Conservation (phyloP, 2,797 vertebrate genomes). For the Gymnothorax reevesii region DNA sequence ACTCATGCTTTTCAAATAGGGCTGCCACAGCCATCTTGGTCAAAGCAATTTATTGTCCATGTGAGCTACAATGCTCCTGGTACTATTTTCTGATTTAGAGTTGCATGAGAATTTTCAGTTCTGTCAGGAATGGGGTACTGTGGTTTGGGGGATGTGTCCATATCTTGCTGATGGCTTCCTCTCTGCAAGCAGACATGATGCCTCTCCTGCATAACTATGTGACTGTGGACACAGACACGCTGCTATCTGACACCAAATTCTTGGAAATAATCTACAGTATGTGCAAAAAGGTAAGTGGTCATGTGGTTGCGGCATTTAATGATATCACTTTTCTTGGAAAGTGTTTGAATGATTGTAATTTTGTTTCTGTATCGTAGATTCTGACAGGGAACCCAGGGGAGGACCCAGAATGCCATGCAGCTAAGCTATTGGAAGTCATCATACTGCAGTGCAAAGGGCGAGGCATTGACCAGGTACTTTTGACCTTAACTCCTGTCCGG, state of each 20-base stretch:
- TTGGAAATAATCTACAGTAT: constrained; percentile 99
- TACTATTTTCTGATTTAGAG: no score
- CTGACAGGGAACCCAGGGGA: constrained; percentile 96
- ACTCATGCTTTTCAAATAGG: no score
- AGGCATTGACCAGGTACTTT: constrained; percentile 93
- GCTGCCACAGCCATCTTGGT: no score
- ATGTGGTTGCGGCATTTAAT: not conserved
- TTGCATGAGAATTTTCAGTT: no score
- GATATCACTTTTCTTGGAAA: not conserved
- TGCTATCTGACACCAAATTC: constrained; percentile 96
- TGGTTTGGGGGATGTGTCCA: not conserved
- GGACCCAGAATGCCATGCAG: constrained; percentile 97
- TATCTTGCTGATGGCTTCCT: not conserved
- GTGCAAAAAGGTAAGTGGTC: constrained; percentile 92
- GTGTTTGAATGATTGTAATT: not conserved
- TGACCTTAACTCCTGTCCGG: no score
- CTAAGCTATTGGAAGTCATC: constrained; percentile 94
- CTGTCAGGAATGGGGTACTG: not conserved
- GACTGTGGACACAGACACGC: constrained; percentile 95
- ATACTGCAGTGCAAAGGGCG: constrained; percentile 98
- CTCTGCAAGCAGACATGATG: constrained; percentile 89
- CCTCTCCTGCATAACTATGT: constrained; percentile 98
- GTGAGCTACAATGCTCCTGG: no score
- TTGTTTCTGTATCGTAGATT: constrained; percentile 68
- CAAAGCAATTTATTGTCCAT: no score